phyloP scores from a whole-genome alignment of 2,113 vertebrate genomes.

The Sclerurus mexicanus region DNA sequence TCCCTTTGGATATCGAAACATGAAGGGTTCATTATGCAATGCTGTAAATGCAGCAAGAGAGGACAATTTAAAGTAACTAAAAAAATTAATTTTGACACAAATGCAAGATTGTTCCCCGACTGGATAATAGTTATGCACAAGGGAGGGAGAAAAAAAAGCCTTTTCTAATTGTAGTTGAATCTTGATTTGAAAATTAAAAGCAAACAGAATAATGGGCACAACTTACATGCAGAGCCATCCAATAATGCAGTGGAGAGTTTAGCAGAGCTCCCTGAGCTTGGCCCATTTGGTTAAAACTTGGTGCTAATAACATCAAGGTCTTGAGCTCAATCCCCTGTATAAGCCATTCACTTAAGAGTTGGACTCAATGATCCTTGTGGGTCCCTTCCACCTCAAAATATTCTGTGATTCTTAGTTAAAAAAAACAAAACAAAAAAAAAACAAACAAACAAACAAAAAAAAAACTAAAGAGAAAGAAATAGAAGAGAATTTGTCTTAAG shows the following conservation, averaged over 20 bases:
- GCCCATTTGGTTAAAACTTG: not conserved
- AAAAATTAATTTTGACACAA: slow-evolving; percentile 47
- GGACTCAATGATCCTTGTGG: not conserved
- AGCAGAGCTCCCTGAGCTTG: not conserved
- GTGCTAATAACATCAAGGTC: not conserved
- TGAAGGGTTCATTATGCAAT: not conserved
- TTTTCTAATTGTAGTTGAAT: not conserved
- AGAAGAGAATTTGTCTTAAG: not conserved
- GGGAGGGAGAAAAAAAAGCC: not conserved
- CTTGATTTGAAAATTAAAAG: not conserved
- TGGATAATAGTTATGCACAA: not conserved
- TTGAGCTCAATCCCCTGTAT: not conserved
- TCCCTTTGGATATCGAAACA: slow-evolving; percentile 21
- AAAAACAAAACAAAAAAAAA: too few species aligned
- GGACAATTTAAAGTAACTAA: not conserved
- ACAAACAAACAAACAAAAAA: too few species aligned
- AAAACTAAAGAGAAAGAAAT: not conserved
- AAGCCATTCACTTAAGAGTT: not conserved
- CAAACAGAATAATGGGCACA: not conserved
- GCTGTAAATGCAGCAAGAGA: not conserved
- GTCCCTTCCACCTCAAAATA: not conserved
- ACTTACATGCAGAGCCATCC: not conserved
- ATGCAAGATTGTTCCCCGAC: not conserved
- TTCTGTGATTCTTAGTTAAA: not conserved
- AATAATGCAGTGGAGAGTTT: not conserved